Conservation (phyloP, 2,797 vertebrate genomes). For the Apogon hyalosoma region DNA sequence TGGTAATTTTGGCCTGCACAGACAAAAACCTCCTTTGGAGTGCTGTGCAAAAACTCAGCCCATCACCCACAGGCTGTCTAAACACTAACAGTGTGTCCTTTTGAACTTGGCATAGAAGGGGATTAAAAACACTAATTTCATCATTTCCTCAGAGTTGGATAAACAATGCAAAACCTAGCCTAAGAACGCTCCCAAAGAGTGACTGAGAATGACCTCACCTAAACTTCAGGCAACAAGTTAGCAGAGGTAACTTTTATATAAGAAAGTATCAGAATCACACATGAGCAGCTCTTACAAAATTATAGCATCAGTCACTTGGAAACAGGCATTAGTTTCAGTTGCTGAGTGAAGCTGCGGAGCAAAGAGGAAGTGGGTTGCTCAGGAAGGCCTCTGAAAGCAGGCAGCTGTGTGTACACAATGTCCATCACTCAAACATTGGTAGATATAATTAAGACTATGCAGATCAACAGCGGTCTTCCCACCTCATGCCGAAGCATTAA, state of each 20-base stretch:
- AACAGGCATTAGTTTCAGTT: conserved; percentile 15
- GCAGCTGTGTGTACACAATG: conserved; percentile 12
- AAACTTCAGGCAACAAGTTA: conserved; percentile 7
- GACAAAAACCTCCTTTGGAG: conserved; percentile 77
- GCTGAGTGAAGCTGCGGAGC: conserved; percentile 32
- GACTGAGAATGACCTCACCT: not conserved
- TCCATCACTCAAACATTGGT: conserved; percentile 16
- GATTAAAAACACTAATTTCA: conserved; percentile 67
- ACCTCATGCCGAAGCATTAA: conserved; percentile 1
- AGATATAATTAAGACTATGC: conserved; percentile 2
- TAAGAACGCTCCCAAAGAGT: too few relatives aligned
- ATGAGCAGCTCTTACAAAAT: conserved; percentile 5
- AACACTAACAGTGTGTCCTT: conserved; percentile 72
- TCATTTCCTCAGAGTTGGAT: conserved; percentile 43
- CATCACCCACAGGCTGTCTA: conserved; percentile 72
- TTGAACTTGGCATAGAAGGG: conserved; percentile 73
- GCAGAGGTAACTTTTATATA: not conserved
- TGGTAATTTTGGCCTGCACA: conserved; percentile 74
- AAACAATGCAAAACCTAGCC: conserved; percentile 21
- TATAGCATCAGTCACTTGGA: not conserved
- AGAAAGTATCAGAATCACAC: not conserved
- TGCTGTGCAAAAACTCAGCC: conserved; percentile 74
- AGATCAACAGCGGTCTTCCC: conserved; percentile 6
- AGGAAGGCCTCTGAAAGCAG: conserved; percentile 18
- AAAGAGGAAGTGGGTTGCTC: conserved; percentile 19